Evolutionary conservation across 1,140 invertebrate genomes (phyloP).

Genomic region (Macrobrachium rosenbergii): DNA sequence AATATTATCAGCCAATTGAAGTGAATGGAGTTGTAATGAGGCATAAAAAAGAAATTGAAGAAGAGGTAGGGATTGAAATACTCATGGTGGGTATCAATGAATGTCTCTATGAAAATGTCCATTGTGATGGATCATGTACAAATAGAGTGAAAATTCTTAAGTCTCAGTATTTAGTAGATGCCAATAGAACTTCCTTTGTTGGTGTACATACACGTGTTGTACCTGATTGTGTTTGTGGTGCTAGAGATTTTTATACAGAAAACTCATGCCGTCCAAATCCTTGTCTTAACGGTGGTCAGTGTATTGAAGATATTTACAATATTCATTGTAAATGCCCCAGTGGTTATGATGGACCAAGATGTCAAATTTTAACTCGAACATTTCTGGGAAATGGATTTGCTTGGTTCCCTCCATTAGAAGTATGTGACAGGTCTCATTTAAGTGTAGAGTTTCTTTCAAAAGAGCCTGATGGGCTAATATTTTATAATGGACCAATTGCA

Average conservation of each 20-base stretch:
- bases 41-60: conserved; percentile 85
- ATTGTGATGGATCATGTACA: conserved; percentile 96
- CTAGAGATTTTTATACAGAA: conserved; percentile 88
- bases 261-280: conserved; percentile 91
- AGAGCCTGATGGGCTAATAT: conserved; percentile 89
- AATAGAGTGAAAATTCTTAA: conserved; percentile 90
- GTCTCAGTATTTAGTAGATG: conserved; percentile 94
- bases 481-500: conserved; percentile 98
- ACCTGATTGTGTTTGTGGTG: conserved; percentile 91
- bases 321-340: conserved; percentile 87
- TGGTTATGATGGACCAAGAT: conserved; percentile 93
- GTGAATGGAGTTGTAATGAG: conserved; percentile 94
- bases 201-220: conserved; percentile 88
- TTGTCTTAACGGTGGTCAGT: conserved; percentile 95
- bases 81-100: conserved; percentile 98
- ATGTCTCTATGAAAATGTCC: conserved; percentile 94
- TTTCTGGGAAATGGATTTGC: conserved; percentile 95
- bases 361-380: conserved; percentile 94
- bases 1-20: conserved; percentile 94
- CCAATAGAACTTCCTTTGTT: conserved; percentile 94
- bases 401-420: conserved; percentile 94
- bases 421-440: conserved; percentile 95
- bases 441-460: conserved; percentile 95
- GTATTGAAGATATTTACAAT: conserved; percentile 80
- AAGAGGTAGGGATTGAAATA: conserved; percentile 93